Conservation (phyloP, 2,797 vertebrate species). For the Macropodus opercularis region DNA sequence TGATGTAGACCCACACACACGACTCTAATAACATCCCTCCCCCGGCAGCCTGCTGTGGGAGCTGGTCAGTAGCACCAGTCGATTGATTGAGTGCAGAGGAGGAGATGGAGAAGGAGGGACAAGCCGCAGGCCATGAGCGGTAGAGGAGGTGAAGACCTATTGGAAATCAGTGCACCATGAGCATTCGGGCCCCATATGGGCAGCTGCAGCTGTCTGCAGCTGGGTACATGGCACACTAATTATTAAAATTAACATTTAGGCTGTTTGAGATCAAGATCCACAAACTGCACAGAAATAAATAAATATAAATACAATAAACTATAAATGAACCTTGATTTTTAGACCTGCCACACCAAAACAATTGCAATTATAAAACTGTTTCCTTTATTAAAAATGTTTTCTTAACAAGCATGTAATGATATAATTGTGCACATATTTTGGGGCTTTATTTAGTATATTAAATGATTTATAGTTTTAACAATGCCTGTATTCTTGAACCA, state of each 20-base stretch:
- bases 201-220: conserved; percentile 53
- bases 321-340: too few species aligned
- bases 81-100: conserved; percentile 73
- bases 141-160: conserved; percentile 81
- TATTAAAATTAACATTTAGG: conserved; percentile 17
- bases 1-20: conserved; percentile 53
- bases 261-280: not conserved
- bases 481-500: too few species aligned
- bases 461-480: not conserved
- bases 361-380: too few species aligned
- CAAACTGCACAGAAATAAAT: too few species aligned
- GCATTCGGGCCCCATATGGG: conserved; percentile 60
- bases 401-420: too few species aligned
- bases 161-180: conserved; percentile 80
- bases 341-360: too few species aligned
- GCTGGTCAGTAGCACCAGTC: conserved; percentile 72
- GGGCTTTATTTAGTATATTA: too few species aligned
- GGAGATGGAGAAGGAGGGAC: conserved; percentile 66
- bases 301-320: too few species aligned
- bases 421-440: too few species aligned
- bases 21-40: conserved; percentile 69
- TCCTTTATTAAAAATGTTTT: too few species aligned
- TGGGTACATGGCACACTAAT: conserved; percentile 29
- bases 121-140: conserved; percentile 79
- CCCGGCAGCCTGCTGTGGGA: conserved; percentile 69